phyloP scores from a whole-genome alignment of 2,113 vertebrate species.

The Cynoglossus semilaevis region DNA sequence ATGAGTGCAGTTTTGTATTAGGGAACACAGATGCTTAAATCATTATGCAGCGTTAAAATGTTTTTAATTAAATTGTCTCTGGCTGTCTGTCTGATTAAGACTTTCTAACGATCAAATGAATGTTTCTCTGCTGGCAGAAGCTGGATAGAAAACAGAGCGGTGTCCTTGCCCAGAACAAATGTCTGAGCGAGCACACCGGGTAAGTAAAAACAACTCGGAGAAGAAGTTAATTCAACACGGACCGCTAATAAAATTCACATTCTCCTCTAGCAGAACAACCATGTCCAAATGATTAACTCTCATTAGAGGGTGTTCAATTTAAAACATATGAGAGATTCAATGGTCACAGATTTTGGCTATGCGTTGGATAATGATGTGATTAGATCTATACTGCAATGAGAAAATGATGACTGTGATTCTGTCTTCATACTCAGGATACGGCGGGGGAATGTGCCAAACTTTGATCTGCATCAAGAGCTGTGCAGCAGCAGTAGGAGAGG shows the following conservation, averaged over 20 bases:
- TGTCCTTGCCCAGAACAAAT: constrained; percentile 43
- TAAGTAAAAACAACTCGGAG: constrained; percentile 33
- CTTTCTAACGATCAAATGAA: constrained; percentile 21
- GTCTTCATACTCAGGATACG: constrained; percentile 5
- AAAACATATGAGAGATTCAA: constrained; percentile 26
- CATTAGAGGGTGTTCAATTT: constrained; percentile 22
- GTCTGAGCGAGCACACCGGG: constrained; percentile 44
- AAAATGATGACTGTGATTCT: constrained; percentile 36
- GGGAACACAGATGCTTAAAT: constrained; percentile 13
- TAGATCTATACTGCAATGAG: constrained; percentile 27
- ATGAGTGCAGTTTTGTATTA: constrained; percentile 20
- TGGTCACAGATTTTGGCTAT: constrained; percentile 38
- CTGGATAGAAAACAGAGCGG: constrained; percentile 57
- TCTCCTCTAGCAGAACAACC: constrained; percentile 8
- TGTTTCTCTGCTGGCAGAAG: constrained; percentile 52
- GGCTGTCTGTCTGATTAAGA: constrained; percentile 53
- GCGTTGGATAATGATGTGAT: constrained; percentile 32
- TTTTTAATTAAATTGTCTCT: constrained; percentile 63
- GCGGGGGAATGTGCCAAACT: constrained; percentile 32
- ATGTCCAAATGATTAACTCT: neutral
- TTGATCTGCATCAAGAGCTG: constrained; percentile 52
- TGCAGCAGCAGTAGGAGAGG: constrained; percentile 46
- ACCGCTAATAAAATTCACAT: constrained; percentile 8
- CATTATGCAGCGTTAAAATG: constrained; percentile 21
- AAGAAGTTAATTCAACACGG: constrained; percentile 29